phyloP scores from a whole-genome alignment of 2,888 invertebrate genomes.

The Ashinkailepas kermadecensis region DNA sequence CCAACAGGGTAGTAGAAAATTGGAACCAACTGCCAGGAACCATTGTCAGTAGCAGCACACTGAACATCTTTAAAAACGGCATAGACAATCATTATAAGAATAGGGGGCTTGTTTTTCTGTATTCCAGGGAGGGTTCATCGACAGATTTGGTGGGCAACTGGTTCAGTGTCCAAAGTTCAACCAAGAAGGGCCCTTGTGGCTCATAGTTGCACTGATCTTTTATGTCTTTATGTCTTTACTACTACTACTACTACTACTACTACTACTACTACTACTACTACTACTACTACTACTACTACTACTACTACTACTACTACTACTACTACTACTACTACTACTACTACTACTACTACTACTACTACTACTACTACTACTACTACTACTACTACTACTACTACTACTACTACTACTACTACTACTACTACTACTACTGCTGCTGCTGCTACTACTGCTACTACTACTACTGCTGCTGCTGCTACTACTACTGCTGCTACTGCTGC shows the following conservation, averaged over 20 bases:
- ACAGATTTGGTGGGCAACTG: too few relatives aligned
- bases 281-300: conserved; percentile 14
- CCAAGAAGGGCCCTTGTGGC: too few relatives aligned
- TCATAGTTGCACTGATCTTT: too few relatives aligned
- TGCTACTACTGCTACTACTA: conserved; percentile 21
- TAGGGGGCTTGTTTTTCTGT: too few relatives aligned
- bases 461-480: conserved; percentile 18
- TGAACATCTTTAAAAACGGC: too few relatives aligned
- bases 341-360: background rate
- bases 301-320: conserved; percentile 14
- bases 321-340: conserved; percentile 14
- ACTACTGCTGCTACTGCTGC: conserved; percentile 20
- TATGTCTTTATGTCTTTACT: too few relatives aligned
- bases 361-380: conserved; percentile 16
- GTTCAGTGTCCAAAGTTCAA: too few relatives aligned
- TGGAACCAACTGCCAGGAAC: too few relatives aligned
- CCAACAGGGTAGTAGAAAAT: too few relatives aligned
- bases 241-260: background rate
- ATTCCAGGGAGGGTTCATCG: too few relatives aligned
- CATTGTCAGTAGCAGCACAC: too few relatives aligned
- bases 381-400: conserved; percentile 23
- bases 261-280: conserved; percentile 14
- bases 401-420: conserved; percentile 24
- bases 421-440: conserved; percentile 20
- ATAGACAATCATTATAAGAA: too few relatives aligned